Conservation (phyloP, 2,888 invertebrate species). For the Oxyteleia sp. region DNA sequence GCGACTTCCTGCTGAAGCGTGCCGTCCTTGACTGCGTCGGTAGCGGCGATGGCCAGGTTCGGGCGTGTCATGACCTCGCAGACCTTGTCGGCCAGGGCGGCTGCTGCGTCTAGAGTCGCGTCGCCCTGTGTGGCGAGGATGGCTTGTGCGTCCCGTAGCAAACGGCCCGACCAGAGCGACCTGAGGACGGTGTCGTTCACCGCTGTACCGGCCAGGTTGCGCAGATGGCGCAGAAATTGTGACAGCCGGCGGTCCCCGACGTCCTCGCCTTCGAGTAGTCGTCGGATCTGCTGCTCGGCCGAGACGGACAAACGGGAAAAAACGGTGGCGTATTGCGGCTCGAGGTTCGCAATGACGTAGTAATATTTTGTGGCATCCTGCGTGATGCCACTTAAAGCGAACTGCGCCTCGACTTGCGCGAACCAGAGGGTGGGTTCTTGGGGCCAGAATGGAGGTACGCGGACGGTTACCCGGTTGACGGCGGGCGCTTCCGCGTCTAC, state of each 20-base stretch:
- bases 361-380: slow-evolving; percentile 75
- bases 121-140: neutral
- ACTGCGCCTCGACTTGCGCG: slow-evolving; percentile 5
- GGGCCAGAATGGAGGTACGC: slow-evolving; percentile 17
- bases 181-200: neutral
- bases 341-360: slow-evolving; percentile 71
- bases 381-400: slow-evolving; percentile 55
- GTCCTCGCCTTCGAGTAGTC: slow-evolving; percentile 17
- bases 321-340: slow-evolving; percentile 59
- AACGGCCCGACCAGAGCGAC: neutral
- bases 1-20: no score
- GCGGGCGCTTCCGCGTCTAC: neutral
- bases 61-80: no score
- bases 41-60: no score
- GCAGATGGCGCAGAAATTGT: slow-evolving; percentile 55
- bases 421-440: slow-evolving; percentile 47
- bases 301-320: slow-evolving; percentile 1
- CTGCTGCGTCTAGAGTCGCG: slow-evolving; percentile 34
- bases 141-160: neutral
- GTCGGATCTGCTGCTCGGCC: slow-evolving; percentile 11
- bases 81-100: neutral
- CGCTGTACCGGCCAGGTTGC: neutral
- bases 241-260: slow-evolving; percentile 76
- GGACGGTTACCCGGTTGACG: slow-evolving; percentile 10
- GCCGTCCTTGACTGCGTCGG: no score